Conservation (phyloP, 2,113 vertebrate species). For the Tachysurus vachellii region DNA sequence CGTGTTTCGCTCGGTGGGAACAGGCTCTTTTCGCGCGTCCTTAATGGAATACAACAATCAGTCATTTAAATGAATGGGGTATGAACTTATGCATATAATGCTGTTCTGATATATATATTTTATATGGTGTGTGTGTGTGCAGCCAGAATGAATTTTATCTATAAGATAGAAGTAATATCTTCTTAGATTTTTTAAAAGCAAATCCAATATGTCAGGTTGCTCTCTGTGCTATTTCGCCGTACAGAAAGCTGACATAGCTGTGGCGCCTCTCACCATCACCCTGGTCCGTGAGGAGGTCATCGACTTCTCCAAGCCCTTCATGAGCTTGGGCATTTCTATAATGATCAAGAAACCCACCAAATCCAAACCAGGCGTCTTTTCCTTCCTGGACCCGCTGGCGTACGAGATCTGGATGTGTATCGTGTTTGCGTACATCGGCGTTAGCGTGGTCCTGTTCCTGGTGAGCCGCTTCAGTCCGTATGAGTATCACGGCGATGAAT, state of each 20-base stretch:
- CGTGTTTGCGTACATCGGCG: slow-evolving; percentile 99
- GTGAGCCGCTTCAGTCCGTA: slow-evolving; percentile 98
- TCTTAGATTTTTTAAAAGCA: neutral
- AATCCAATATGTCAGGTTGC: neutral
- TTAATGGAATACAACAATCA: slow-evolving; percentile 24
- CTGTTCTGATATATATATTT: neutral
- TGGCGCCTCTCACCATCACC: slow-evolving; percentile 96
- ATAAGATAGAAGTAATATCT: neutral
- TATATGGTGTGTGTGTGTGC: neutral
- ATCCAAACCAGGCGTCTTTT: slow-evolving; percentile 97
- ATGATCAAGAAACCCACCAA: slow-evolving; percentile 99
- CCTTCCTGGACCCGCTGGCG: slow-evolving; percentile 97
- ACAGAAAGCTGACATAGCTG: slow-evolving; percentile 93
- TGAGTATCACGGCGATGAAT: slow-evolving; percentile 90
- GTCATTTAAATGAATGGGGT: slow-evolving; percentile 8
- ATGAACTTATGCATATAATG: neutral
- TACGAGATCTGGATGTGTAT: slow-evolving; percentile 99
- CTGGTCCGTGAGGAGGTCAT: slow-evolving; percentile 97
- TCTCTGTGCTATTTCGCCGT: neutral
- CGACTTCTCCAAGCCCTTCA: slow-evolving; percentile 98
- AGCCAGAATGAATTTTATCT: neutral
- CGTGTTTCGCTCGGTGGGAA: slow-evolving; percentile 16
- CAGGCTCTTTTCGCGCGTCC: slow-evolving; percentile 7
- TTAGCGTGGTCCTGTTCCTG: slow-evolving; percentile 97
- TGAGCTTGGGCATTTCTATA: slow-evolving; percentile 98